Evolutionary conservation across 2,113 vertebrate species (phyloP).

Genomic region (Brachirus orientalis): DNA sequence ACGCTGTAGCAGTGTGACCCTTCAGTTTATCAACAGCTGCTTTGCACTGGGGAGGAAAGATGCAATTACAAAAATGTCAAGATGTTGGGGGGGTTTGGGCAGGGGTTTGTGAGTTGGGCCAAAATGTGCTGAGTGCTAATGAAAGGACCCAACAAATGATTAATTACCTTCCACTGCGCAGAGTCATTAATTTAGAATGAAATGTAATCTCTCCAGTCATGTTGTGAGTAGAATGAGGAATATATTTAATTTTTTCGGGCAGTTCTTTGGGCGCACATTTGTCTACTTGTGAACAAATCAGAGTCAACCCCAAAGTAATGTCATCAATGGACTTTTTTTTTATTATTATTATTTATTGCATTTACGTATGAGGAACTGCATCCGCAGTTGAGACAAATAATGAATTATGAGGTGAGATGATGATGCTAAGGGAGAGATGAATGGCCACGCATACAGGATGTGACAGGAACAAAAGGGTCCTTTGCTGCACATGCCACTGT

Average conservation of each 20-base stretch:
- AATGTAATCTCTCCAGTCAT: constrained; percentile 47
- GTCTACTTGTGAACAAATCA: constrained; percentile 13
- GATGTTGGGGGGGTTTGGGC: constrained; percentile 51
- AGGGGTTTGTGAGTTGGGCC: constrained; percentile 38
- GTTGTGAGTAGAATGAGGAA: constrained; percentile 50
- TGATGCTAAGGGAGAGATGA: constrained; percentile 46
- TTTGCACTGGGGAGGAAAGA: constrained; percentile 39
- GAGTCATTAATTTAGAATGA: constrained; percentile 46
- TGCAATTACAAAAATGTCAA: constrained; percentile 72
- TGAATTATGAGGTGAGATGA: constrained; percentile 43
- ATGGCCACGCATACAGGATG: constrained; percentile 50
- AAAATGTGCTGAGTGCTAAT: constrained; percentile 3
- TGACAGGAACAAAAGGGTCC: constrained; percentile 45
- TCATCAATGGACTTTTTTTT: neutral
- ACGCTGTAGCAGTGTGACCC: constrained; percentile 8
- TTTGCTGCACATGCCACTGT: constrained; percentile 13
- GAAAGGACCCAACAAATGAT: constrained; percentile 57
- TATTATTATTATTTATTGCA: constrained; percentile 5
- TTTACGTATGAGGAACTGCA: constrained; percentile 15
- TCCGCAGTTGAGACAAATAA: constrained; percentile 22
- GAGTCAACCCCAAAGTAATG: neutral
- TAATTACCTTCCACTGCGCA: constrained; percentile 57
- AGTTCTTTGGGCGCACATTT: constrained; percentile 14
- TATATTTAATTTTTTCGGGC: constrained; percentile 14
- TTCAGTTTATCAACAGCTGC: constrained; percentile 52